These are phyloP conservation scores for Chrysolina haemoptera DNA, from an alignment of 2,888 invertebrate genomes.

Conservation along the genomic window DNA sequence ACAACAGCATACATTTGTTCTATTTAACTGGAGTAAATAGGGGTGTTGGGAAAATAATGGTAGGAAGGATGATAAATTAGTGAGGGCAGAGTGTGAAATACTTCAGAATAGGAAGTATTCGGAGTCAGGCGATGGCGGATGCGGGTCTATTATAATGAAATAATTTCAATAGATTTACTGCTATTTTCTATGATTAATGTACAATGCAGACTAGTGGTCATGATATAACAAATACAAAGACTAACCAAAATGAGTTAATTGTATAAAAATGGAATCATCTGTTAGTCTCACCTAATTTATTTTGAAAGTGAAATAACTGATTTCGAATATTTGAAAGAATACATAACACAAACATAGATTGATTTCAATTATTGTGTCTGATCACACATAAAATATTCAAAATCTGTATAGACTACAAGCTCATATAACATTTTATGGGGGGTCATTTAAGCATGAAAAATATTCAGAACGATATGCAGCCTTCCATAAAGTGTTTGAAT, in stretches of 20 bases:
- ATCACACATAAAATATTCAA: background rate
- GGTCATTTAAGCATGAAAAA: too few species aligned
- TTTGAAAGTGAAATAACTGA: too few species aligned
- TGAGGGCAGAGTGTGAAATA: constrained; percentile 24
- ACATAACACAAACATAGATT: background rate
- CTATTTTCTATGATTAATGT: constrained; percentile 57
- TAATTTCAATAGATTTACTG: constrained; percentile 55
- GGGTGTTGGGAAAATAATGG: constrained; percentile 55
- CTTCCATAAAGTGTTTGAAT: too few species aligned
- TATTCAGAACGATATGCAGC: too few species aligned
- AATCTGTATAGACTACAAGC: too few species aligned
- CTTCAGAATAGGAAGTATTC: constrained; percentile 45
- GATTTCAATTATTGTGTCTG: too few species aligned
- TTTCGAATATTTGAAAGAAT: too few species aligned
- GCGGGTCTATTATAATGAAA: constrained; percentile 61
- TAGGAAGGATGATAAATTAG: constrained; percentile 49
- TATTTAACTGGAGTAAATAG: constrained; percentile 54
- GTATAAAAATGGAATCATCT: background rate
- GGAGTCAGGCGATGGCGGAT: constrained; percentile 52
- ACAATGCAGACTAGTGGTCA: constrained; percentile 28
- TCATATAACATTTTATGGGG: too few species aligned
- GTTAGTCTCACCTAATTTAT: background rate
- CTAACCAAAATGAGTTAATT: background rate
- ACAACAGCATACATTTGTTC: constrained; percentile 38
- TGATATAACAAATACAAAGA: background rate